phyloP scores from a whole-genome alignment of 2,888 invertebrate species.

The Anodontia alba region DNA sequence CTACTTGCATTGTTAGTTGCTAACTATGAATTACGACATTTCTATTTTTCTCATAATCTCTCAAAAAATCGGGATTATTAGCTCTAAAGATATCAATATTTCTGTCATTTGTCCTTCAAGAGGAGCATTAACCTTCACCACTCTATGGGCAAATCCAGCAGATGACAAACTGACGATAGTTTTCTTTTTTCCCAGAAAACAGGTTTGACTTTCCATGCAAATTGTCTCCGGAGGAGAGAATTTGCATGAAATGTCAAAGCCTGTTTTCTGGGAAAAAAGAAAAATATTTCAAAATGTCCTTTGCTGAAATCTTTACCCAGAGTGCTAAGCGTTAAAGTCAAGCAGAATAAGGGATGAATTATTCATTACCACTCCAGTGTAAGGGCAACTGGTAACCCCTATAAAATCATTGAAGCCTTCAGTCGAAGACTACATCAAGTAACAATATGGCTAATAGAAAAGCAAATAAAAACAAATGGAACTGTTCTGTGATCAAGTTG shows the following conservation, averaged over 20 bases:
- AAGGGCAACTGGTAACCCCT: conserved; percentile 17
- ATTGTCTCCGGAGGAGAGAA: no score
- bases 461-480: conserved; percentile 17
- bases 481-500: neutral
- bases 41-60: conserved; percentile 1
- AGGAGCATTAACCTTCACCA: no score
- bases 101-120: conserved; percentile 12
- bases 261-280: no score
- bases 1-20: neutral
- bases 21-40: conserved; percentile 4
- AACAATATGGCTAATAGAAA: conserved; percentile 16
- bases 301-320: no score
- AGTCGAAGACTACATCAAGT: conserved; percentile 3
- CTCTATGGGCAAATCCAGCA: no score
- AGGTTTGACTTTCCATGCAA: no score
- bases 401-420: conserved; percentile 16
- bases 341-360: conserved; percentile 33
- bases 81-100: conserved; percentile 16
- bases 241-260: no score
- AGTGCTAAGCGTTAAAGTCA: conserved; percentile 10
- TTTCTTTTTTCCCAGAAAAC: no score
- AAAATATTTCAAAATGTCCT: no score
- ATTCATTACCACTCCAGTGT: conserved; percentile 40
- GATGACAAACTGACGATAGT: no score
- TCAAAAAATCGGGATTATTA: conserved; percentile 5